Evolutionary conservation across 1,140 invertebrate species (phyloP).

Genomic region (Drosophila malerkotliana): DNA sequence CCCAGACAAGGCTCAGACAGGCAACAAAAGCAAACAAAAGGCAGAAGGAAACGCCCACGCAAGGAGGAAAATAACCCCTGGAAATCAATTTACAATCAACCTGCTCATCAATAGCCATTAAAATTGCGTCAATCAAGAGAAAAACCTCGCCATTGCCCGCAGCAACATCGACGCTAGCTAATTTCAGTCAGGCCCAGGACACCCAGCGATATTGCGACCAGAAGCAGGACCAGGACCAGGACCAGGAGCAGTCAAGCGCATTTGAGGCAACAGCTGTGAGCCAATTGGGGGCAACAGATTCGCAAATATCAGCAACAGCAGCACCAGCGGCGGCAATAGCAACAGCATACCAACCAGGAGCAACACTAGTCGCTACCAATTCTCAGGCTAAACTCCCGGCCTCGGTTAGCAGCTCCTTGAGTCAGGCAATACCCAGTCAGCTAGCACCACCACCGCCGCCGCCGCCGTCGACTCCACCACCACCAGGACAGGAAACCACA

Average conservation of each 20-base stretch:
- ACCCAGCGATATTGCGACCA: constrained; percentile 5
- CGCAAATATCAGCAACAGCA: constrained; percentile 22
- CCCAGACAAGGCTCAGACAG: constrained; percentile 7
- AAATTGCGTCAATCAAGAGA: constrained; percentile 83
- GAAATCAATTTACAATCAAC: constrained; percentile 56
- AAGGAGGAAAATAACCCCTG: constrained; percentile 5
- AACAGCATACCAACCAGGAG: constrained; percentile 24
- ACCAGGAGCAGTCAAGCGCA: neutral
- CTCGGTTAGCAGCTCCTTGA: constrained; percentile 85
- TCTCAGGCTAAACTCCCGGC: constrained; percentile 64
- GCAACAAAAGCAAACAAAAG: constrained; percentile 27
- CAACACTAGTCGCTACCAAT: constrained; percentile 18
- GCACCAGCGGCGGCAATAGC: constrained; percentile 24
- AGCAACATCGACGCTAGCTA: constrained; percentile 65
- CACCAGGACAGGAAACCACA: constrained; percentile 38
- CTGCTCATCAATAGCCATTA: constrained; percentile 68
- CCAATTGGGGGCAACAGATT: constrained; percentile 45
- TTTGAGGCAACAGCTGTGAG: constrained; percentile 45
- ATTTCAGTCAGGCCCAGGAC: constrained; percentile 54
- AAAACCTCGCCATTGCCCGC: constrained; percentile 73
- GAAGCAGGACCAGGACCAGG: constrained; percentile 20
- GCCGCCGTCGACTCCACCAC: constrained; percentile 26
- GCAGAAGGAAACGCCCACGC: constrained; percentile 5
- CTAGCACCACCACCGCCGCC: constrained; percentile 30
- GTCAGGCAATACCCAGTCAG: constrained; percentile 23